Evolutionary conservation across 92 coral and sea anemone genomes (phyloP).

Genomic region (Zoanthus sansibaricus): DNA sequence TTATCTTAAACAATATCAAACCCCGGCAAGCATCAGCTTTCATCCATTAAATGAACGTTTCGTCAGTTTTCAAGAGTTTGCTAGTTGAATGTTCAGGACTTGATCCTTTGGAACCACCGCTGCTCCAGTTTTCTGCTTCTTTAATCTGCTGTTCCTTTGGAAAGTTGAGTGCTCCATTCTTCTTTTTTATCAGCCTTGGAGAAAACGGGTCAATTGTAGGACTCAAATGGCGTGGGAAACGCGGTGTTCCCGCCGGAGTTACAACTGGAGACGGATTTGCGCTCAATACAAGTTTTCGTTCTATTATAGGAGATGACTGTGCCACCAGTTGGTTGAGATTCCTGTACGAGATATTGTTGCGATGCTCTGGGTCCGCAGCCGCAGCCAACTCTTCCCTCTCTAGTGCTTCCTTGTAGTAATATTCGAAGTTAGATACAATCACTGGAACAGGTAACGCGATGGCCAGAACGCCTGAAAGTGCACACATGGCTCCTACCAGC

Average conservation of each 20-base stretch:
- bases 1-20: neutral
- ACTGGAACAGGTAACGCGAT: conserved; percentile 99
- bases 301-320: conserved; percentile 72
- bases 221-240: conserved; percentile 12
- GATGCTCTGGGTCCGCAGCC: conserved; percentile 51
- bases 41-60: conserved; percentile 22
- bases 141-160: conserved; percentile 62
- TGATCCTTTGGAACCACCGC: conserved; percentile 54
- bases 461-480: conserved; percentile 93
- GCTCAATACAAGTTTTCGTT: conserved; percentile 50
- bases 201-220: neutral
- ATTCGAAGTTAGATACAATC: conserved; percentile 96
- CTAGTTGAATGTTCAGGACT: conserved; percentile 43
- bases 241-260: conserved; percentile 37
- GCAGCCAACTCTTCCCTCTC: conserved; percentile 27
- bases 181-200: conserved; percentile 31
- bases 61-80: neutral
- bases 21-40: neutral
- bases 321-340: conserved; percentile 73
- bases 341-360: conserved; percentile 59
- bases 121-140: conserved; percentile 73
- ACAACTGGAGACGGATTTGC: conserved; percentile 13
- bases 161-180: conserved; percentile 64
- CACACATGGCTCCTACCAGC: conserved; percentile 92
- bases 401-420: conserved; percentile 92